A percentile compares a stretch with the other conserved stretches of the same genome.
phyloP scores from a whole-genome alignment of 1,140 invertebrate species.

The Mycetomoellerius zeteki region DNA sequence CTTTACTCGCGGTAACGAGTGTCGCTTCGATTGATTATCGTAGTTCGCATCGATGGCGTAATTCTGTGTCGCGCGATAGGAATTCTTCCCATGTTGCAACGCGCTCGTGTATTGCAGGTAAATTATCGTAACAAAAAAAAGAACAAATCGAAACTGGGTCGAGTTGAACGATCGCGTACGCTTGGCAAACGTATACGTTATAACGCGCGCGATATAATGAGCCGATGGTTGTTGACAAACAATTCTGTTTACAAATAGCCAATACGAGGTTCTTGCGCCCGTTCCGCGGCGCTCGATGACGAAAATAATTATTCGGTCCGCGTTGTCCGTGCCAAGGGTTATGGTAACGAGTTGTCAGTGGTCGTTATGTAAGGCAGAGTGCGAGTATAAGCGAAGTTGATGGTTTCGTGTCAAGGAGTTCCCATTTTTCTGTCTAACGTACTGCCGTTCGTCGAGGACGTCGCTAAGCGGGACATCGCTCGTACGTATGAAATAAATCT shows the following conservation, averaged over 20 bases:
- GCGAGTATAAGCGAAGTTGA: slow-evolving; percentile 45
- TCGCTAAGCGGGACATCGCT: slow-evolving; percentile 40
- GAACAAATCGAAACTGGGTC: slow-evolving; percentile 64
- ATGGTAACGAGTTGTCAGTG: slow-evolving; percentile 27
- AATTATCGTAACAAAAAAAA: slow-evolving; percentile 32
- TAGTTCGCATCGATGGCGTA: not conserved
- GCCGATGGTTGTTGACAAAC: slow-evolving; percentile 72
- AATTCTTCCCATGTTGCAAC: slow-evolving; percentile 14
- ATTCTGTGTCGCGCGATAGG: slow-evolving; percentile 24
- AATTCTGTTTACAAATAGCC: slow-evolving; percentile 73
- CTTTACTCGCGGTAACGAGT: not conserved
- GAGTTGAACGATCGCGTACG: slow-evolving; percentile 72
- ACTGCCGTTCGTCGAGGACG: slow-evolving; percentile 43
- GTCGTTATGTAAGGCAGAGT: slow-evolving; percentile 28
- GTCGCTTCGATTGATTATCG: slow-evolving; percentile 42
- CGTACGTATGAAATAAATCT: slow-evolving; percentile 56
- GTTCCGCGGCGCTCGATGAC: slow-evolving; percentile 67
- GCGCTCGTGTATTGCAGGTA: not conserved
- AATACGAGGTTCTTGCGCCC: slow-evolving; percentile 46
- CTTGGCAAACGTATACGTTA: slow-evolving; percentile 72
- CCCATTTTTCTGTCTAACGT: slow-evolving; percentile 31
- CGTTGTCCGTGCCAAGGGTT: slow-evolving; percentile 65
- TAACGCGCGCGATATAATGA: slow-evolving; percentile 55
- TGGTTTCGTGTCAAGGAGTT: slow-evolving; percentile 63
- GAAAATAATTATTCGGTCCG: slow-evolving; percentile 68